Evolutionary conservation across 2,113 vertebrate genomes (phyloP).

Genomic region (Chaenogobius annularis): DNA sequence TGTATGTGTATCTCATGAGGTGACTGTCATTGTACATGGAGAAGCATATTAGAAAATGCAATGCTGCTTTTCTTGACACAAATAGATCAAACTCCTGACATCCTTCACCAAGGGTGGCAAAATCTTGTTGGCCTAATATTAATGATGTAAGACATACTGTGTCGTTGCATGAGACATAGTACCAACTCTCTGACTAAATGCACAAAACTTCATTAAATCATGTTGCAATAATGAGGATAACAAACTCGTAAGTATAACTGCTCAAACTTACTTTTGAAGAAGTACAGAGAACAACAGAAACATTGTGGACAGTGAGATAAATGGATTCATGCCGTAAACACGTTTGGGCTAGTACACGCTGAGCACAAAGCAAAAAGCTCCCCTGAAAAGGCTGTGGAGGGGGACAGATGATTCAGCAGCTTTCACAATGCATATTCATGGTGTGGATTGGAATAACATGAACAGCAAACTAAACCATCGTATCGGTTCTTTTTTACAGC

Average conservation of each 20-base stretch:
- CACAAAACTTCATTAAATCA: background rate
- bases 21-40: background rate
- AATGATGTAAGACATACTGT: background rate
- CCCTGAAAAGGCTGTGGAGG: background rate
- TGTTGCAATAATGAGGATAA: background rate
- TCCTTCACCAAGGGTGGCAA: background rate
- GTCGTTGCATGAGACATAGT: background rate
- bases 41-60: no score
- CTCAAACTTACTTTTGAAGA: slow-evolving; percentile 1
- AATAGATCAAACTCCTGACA: background rate
- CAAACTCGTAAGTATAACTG: background rate
- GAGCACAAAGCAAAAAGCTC: slow-evolving; percentile 3
- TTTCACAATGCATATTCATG: slow-evolving; percentile 16
- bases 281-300: background rate
- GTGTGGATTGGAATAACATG: slow-evolving; percentile 14
- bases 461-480: slow-evolving; percentile 18
- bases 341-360: background rate
- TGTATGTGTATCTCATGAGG: background rate
- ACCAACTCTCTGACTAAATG: background rate
- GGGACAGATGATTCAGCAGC: slow-evolving; percentile 15
- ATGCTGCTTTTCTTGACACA: no score
- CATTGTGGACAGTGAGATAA: background rate
- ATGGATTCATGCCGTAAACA: slow-evolving; percentile 1
- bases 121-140: background rate
- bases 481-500: slow-evolving; percentile 13